A percentile compares a stretch with the other conserved stretches of the same genome.
Evolutionary conservation across 2,797 vertebrate species (phyloP).

Genomic region (Pseudocheirus occidentalis): DNA sequence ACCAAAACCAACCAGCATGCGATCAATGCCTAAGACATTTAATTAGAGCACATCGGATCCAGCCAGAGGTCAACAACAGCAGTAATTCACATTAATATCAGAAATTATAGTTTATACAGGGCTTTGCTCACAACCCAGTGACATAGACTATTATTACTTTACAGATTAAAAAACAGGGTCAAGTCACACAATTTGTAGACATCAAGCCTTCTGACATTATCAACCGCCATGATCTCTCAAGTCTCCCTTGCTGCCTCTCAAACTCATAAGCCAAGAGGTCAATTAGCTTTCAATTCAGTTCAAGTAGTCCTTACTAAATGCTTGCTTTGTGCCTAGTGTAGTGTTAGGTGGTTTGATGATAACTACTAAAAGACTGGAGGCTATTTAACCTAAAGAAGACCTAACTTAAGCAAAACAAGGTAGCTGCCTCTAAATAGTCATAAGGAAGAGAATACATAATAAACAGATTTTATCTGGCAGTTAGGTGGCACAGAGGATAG

Average conservation of each 20-base stretch:
- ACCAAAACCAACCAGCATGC: not conserved
- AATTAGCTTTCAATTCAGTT: not conserved
- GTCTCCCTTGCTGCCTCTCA: not conserved
- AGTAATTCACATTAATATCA: not conserved
- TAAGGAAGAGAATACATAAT: not conserved
- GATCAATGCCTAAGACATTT: not conserved
- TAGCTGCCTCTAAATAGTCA: not conserved
- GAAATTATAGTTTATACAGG: not conserved
- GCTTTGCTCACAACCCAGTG: not conserved
- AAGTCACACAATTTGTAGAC: not conserved
- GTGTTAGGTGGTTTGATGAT: not conserved
- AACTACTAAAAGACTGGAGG: fast-evolving
- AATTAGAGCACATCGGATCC: not conserved
- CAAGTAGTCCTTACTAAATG: not conserved
- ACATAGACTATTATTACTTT: not conserved
- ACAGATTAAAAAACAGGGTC: not conserved
- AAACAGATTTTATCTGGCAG: not conserved
- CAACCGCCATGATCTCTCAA: not conserved
- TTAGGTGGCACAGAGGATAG: not conserved
- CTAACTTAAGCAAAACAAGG: not conserved
- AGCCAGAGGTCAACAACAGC: not conserved
- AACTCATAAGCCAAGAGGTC: not conserved
- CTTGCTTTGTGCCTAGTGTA: not conserved
- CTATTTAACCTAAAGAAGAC: not conserved
- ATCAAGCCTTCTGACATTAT: not conserved